Percentiles rank a stretch among this genome's conserved stretches.
Conservation (phyloP, 1,140 invertebrate genomes). For the Potamilus streckersoni region DNA sequence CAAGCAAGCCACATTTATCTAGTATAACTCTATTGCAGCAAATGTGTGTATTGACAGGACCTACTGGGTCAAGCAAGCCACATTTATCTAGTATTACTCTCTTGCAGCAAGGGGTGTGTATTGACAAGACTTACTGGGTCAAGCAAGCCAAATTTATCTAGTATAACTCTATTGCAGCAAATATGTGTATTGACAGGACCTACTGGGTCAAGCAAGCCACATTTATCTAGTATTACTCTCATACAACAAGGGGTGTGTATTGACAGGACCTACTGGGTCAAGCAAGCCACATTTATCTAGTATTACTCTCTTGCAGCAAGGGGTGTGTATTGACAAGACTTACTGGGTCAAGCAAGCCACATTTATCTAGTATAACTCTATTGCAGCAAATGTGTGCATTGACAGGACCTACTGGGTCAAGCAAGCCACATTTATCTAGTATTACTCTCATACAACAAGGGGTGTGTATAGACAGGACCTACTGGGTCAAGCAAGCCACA, state of each 20-base stretch:
- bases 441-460: slow-evolving; percentile 89
- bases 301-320: slow-evolving; percentile 89
- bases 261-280: slow-evolving; percentile 88
- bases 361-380: slow-evolving; percentile 92
- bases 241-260: slow-evolving; percentile 92
- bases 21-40: slow-evolving; percentile 97
- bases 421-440: slow-evolving; percentile 98
- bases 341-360: slow-evolving; percentile 93
- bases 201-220: slow-evolving; percentile 93
- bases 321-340: slow-evolving; percentile 93
- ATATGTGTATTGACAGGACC: slow-evolving; percentile 93
- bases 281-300: slow-evolving; percentile 98
- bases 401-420: slow-evolving; percentile 88
- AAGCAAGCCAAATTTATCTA: slow-evolving; percentile 99
- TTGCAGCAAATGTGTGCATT: slow-evolving; percentile 89
- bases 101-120: slow-evolving; percentile 92
- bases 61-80: slow-evolving; percentile 92
- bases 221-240: slow-evolving; percentile 92
- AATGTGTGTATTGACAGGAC: slow-evolving; percentile 92
- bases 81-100: slow-evolving; percentile 98
- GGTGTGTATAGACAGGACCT: slow-evolving; percentile 91
- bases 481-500: slow-evolving; percentile 98
- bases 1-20: slow-evolving; percentile 97
- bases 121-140: slow-evolving; percentile 94
- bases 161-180: slow-evolving; percentile 89